Evolutionary conservation across 2,888 invertebrate genomes (phyloP), one percentile per base, ranked within the genome.

Genomic region (Pinctada fucata): DNA sequence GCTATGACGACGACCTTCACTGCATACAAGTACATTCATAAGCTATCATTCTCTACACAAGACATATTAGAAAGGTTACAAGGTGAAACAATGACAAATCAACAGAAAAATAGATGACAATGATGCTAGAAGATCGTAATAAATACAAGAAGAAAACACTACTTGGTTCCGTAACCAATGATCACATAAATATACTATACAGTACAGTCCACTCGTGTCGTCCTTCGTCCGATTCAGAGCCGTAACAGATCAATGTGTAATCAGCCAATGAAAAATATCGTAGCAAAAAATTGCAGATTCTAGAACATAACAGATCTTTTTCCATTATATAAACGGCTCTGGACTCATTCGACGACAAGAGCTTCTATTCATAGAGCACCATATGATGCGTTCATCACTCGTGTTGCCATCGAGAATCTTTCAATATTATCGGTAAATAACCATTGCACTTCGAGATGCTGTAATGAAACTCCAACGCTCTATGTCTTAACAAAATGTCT

Each of bases 401-500:
- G 31, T 31, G 31, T 31, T 31, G 31, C 31, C 31, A 31, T 31
- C 31, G 31, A 31, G 31, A 31, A 31, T 31, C 31, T 31, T 31
- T 31, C 31, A 31, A 31, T 31, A 31, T 31, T 31, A 31, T 31
- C 31, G 1, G 31, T 31, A 31, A 31, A 31, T 31, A 31, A 71
- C 73, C 71, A 75, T 79, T 79, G 79, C 76, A 70, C 76, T 72
- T 73, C 73, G 65, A 65, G 76, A 69, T 65, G 69, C 50, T 50
- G 51, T 63, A 78, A 78, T 68, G 68, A 78, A 74, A 50, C 64
- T 68, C 73, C 76, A 79, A 79, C 73, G 76, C 50, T 76, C 72
- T 70, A 76, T 63, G 47, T 70, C 69, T 69, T 78, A 74, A 78
- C 73, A 79, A 79, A 74, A 64, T 79, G 65, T 68, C 71, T 79